These are phyloP conservation scores for Graptemys geographica DNA, from an alignment of 2,797 vertebrate species.

Conservation along the genomic window DNA sequence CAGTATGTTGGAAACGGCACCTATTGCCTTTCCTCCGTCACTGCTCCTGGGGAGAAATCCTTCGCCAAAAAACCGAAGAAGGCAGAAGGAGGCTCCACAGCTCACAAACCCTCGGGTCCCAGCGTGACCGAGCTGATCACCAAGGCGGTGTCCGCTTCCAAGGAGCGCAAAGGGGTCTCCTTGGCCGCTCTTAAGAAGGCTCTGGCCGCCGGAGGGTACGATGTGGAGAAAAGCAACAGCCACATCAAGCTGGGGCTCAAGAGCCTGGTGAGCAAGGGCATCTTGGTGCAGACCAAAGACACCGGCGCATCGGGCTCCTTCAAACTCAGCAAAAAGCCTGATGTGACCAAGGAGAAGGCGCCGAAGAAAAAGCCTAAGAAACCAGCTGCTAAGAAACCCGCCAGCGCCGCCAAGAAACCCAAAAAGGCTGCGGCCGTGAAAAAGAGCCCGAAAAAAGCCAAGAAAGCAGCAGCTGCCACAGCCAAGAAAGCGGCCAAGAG, in stretches of 20 bases:
- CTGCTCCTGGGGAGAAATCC: too few relatives aligned
- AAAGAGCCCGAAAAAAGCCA: too few relatives aligned
- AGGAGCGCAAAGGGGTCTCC: constrained; percentile 80
- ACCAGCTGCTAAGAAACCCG: too few relatives aligned
- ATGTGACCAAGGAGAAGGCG: neutral
- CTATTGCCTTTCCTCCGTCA: too few relatives aligned
- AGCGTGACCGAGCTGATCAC: constrained; percentile 80
- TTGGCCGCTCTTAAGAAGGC: constrained; percentile 22
- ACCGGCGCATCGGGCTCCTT: too few relatives aligned
- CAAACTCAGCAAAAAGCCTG: too few relatives aligned
- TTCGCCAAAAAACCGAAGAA: too few relatives aligned
- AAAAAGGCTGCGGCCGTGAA: too few relatives aligned
- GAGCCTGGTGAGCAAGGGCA: constrained; percentile 73
- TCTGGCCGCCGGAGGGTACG: constrained; percentile 76
- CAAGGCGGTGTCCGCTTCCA: constrained; percentile 77
- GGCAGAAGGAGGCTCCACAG: too few relatives aligned
- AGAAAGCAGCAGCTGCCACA: neutral
- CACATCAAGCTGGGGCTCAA: constrained; percentile 73
- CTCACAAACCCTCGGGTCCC: constrained; percentile 36
- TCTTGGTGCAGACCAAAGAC: constrained; percentile 20
- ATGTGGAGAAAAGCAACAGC: constrained; percentile 77
- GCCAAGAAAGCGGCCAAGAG: constrained; percentile 14
- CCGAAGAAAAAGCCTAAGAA: neutral
- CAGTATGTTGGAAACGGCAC: too few relatives aligned
- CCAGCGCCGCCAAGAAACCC: too few relatives aligned